Conservation (phyloP, 2,113 vertebrate genomes). For the Corapipo altera region DNA sequence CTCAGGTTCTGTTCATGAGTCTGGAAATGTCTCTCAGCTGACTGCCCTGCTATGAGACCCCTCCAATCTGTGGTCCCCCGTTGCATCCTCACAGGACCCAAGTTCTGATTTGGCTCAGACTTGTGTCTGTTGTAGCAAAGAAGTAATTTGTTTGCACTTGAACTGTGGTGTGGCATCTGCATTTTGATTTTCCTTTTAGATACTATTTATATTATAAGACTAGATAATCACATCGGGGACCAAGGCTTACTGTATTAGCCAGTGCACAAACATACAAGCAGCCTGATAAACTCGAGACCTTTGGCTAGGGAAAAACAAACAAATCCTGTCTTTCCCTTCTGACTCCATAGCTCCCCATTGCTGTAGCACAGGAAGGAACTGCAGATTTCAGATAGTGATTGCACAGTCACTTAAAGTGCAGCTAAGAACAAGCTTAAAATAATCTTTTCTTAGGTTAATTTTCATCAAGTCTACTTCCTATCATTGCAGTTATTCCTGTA, state of each 20-base stretch:
- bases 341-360: neutral
- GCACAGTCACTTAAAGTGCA: neutral
- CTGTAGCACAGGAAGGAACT: neutral
- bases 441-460: neutral
- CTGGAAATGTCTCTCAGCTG: neutral
- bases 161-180: neutral
- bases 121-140: neutral
- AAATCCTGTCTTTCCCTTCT: neutral
- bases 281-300: neutral
- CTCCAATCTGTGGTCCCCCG: neutral
- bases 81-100: neutral
- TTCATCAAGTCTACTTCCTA: neutral
- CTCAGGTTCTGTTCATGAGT: neutral
- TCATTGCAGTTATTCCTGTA: neutral
- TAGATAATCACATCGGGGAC: neutral
- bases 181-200: neutral
- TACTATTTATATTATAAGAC: neutral
- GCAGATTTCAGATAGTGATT: conserved; percentile 1
- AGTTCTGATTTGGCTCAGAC: neutral
- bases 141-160: neutral
- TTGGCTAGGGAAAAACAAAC: conserved; percentile 10
- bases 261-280: neutral
- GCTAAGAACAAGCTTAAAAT: neutral
- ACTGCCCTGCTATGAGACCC: neutral
- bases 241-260: neutral